These are phyloP conservation scores for Aspidoscelis tigris DNA, from an alignment of 2,113 vertebrate species.

Conservation along the genomic window DNA sequence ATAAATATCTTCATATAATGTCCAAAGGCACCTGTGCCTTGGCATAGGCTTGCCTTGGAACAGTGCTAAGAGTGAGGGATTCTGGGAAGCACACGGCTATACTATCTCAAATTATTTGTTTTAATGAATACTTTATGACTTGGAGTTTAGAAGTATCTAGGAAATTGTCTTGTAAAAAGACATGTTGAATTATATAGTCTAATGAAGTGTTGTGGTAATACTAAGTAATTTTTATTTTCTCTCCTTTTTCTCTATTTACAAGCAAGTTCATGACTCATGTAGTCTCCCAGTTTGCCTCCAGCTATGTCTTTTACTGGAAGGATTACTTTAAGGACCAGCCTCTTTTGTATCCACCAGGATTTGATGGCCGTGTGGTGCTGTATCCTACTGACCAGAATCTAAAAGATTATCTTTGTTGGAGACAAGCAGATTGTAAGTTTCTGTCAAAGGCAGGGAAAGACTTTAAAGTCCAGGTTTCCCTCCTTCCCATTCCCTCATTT, in stretches of 20 bases:
- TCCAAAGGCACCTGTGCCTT: no score
- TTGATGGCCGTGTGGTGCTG: slow-evolving; percentile 93
- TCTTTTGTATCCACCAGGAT: slow-evolving; percentile 91
- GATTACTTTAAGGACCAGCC: slow-evolving; percentile 91
- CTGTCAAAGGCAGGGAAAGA: neutral
- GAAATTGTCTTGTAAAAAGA: neutral
- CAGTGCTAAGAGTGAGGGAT: no score
- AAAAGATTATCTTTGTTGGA: slow-evolving; percentile 96
- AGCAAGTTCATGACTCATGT: slow-evolving; percentile 99
- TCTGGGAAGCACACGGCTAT: no score
- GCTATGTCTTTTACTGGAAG: slow-evolving; percentile 96
- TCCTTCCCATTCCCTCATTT: no score
- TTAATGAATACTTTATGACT: no score
- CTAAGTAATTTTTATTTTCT: neutral
- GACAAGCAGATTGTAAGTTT: slow-evolving; percentile 95
- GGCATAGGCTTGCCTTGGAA: no score
- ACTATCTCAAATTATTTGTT: no score
- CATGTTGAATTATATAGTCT: slow-evolving; percentile 3
- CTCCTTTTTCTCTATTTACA: slow-evolving; percentile 63
- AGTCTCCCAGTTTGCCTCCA: slow-evolving; percentile 95
- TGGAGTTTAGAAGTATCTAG: no score
- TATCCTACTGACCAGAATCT: slow-evolving; percentile 93
- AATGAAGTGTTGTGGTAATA: neutral
- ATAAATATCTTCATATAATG: no score
- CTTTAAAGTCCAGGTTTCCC: neutral